These are phyloP conservation scores for Pimpla rufipes DNA, from an alignment of 2,888 invertebrate species.

Conservation along the genomic window DNA sequence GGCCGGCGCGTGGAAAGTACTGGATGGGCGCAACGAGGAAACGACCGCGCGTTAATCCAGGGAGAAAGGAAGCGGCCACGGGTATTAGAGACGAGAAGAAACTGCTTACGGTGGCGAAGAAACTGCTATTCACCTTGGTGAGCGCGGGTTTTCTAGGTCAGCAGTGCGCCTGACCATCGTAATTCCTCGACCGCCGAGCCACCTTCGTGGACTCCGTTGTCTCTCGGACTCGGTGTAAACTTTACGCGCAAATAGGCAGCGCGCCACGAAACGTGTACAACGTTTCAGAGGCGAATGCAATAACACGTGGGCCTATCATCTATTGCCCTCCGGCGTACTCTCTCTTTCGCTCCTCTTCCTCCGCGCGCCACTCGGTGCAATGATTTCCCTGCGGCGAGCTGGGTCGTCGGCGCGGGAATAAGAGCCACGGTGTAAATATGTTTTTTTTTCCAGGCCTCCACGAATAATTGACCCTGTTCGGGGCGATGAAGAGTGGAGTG, in stretches of 20 bases:
- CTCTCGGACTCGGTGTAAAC: conserved; percentile 13
- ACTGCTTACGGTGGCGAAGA: conserved; percentile 40
- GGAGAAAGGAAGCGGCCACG: conserved; percentile 37
- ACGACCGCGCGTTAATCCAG: conserved; percentile 27
- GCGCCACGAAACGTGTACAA: not conserved
- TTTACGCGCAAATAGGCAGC: conserved; percentile 20
- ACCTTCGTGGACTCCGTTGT: conserved; percentile 53
- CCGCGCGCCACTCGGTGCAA: not conserved
- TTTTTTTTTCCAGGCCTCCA: not conserved
- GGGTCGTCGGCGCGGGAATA: not conserved
- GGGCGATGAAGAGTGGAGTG: not conserved
- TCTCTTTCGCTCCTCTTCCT: conserved; percentile 39
- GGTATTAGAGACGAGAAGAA: conserved; percentile 39
- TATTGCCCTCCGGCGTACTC: not conserved
- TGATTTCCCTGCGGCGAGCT: not conserved
- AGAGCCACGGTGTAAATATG: not conserved
- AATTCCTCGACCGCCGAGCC: conserved; percentile 45
- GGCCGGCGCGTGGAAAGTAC: not conserved
- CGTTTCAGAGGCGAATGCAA: conserved; percentile 24
- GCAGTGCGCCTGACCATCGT: conserved; percentile 50
- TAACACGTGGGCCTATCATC: conserved; percentile 33
- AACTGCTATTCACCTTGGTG: conserved; percentile 36
- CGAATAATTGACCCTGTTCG: conserved; percentile 1
- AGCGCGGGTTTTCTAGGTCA: conserved; percentile 63
- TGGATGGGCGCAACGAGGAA: conserved; percentile 6